A percentile compares a stretch with the other conserved stretches of the same genome.
Evolutionary conservation across 2,797 vertebrate genomes (phyloP).

Genomic region (Toxotes lorentzi): DNA sequence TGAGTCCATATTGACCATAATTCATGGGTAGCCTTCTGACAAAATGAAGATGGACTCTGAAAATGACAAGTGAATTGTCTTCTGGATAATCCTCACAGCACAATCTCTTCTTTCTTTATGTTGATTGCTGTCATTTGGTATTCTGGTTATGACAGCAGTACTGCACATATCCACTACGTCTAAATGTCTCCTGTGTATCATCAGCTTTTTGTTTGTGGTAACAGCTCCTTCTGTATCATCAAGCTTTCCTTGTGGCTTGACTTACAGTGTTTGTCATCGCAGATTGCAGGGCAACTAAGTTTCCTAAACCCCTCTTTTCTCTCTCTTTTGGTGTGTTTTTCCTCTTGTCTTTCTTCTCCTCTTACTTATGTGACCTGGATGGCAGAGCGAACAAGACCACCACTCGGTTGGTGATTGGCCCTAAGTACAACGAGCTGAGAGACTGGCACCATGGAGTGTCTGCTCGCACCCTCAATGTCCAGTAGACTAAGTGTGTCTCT

Average conservation of each 20-base stretch:
- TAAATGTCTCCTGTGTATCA: slow-evolving; percentile 5
- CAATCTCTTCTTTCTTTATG: background rate
- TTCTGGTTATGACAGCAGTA: background rate
- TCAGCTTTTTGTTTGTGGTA: slow-evolving; percentile 25
- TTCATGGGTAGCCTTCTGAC: slow-evolving; percentile 24
- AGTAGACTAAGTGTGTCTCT: slow-evolving; percentile 81
- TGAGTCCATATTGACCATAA: background rate
- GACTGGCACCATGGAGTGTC: slow-evolving; percentile 99
- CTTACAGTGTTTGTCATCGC: slow-evolving; percentile 22
- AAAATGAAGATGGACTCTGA: background rate
- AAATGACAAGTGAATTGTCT: background rate
- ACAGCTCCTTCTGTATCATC: background rate
- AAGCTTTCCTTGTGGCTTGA: slow-evolving; percentile 42
- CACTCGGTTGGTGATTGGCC: slow-evolving; percentile 90
- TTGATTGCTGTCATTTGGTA: slow-evolving; percentile 20
- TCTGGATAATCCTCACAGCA: background rate
- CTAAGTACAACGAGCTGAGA: slow-evolving; percentile 96
- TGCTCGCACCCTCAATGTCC: slow-evolving; percentile 97
- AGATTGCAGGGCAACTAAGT: background rate
- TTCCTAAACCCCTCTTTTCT: slow-evolving; percentile 49
- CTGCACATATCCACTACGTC: slow-evolving; percentile 10
- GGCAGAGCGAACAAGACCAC: slow-evolving; percentile 90
- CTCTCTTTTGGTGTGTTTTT: slow-evolving; percentile 44
- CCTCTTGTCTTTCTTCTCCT: slow-evolving; percentile 23
- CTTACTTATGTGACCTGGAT: slow-evolving; percentile 43